Conservation (phyloP, 2,888 invertebrate species). For the Thalpophila matura region DNA sequence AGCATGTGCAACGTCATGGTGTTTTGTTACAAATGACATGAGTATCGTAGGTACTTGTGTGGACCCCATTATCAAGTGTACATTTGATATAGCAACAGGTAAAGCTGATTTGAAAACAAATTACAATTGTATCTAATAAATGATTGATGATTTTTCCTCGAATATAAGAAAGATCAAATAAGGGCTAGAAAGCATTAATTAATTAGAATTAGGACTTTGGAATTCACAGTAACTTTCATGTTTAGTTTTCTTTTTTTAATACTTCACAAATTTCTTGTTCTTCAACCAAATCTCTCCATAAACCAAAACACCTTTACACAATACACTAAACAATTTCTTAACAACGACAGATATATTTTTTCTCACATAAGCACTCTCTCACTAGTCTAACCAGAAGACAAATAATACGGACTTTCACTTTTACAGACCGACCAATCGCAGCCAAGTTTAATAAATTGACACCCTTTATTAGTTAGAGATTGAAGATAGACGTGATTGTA, state of each 20-base stretch:
- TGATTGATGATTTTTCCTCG: no score
- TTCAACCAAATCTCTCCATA: no score
- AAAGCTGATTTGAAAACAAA: no score
- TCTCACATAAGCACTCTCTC: constrained; percentile 8
- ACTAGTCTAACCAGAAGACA: constrained; percentile 25
- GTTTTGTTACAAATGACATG: constrained; percentile 1
- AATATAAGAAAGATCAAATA: no score
- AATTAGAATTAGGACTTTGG: no score
- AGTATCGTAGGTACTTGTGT: no score
- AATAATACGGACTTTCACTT: constrained; percentile 50
- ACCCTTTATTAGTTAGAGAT: constrained; percentile 41
- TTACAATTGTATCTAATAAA: no score
- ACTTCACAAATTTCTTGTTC: background rate
- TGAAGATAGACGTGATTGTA: constrained; percentile 25
- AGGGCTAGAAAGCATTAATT: no score
- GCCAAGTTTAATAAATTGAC: constrained; percentile 49
- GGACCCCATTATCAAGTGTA: no score
- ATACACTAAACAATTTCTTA: background rate
- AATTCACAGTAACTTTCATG: background rate
- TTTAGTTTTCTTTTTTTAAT: background rate
- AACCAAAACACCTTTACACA: background rate
- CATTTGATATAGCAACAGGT: no score
- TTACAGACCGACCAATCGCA: constrained; percentile 23
- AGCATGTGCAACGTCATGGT: constrained; percentile 16
- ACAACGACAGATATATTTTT: constrained; percentile 1